Base-by-base conservation (phyloP, 2,888 invertebrate species). In the Cremastinae sp. region DNA sequence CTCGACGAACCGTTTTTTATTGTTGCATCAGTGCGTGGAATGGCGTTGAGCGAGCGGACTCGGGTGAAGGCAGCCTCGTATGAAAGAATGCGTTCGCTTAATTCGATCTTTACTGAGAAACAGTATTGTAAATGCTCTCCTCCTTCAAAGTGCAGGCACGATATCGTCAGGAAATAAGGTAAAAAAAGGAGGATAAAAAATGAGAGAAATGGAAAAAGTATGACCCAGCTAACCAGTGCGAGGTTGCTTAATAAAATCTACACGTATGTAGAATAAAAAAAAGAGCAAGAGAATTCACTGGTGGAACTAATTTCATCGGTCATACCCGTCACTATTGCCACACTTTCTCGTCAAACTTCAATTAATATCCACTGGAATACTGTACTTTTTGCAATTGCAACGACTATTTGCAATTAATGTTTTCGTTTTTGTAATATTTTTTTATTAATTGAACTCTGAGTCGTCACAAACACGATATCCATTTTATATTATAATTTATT, bases 231-330 rank as follows among this genome's bases (percentile, higher is more conserved):
- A 49, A 62, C 43, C 64, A 47, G 62, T 69, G 65, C 72, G 18
- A 47, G 64, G 18, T 75, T 73, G 64, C 75, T 73, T 75, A 73
- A 69, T 73, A 41, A 61, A 68, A 12, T 56, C 54, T 28, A 10
- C n/a, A 34, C n/a, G 36, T 47, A 64, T 28, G 36, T 73, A 59
- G 8, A 74, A 28, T 38, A 28, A 41, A 20, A 47, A 9, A 61
- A 61, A 54, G 22, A 53, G 12, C 9, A 14, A 34, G 28, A 5
- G 28, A 28, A 28, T 34, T 65, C 18, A 20, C 41, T 68, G 51
- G 34, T 69, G 70, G 59, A 74, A 78, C 62, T 61, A 69, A 78
- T 72, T 64, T 53, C 47, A 18, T 59, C 36, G 51, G 51, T 12
- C 51, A 58, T 28, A 58, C 54, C 56, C 14, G 45, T 45, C 43